phyloP scores from a whole-genome alignment of 2,888 invertebrate species.

The Andricus quercusramuli region DNA sequence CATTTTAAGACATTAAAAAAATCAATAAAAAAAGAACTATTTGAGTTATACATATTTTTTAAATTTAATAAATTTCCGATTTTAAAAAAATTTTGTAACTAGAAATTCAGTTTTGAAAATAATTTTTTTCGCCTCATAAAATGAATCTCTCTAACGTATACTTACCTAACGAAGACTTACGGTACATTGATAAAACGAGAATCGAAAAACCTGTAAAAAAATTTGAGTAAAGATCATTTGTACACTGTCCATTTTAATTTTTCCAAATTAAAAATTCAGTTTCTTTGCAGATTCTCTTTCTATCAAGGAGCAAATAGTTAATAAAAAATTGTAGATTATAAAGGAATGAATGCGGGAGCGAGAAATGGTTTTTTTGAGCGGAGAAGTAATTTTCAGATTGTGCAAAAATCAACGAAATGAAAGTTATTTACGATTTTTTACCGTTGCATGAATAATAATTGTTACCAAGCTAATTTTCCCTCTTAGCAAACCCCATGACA shows the following conservation, averaged over 20 bases:
- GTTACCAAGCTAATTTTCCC: not conserved
- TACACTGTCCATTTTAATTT: not conserved
- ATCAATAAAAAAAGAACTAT: no score
- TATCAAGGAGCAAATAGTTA: constrained; percentile 12
- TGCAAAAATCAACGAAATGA: constrained; percentile 8
- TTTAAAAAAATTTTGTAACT: no score
- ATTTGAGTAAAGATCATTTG: no score
- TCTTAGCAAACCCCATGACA: not conserved
- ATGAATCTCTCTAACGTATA: not conserved
- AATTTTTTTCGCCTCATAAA: no score
- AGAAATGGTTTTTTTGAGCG: not conserved
- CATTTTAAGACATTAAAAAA: no score
- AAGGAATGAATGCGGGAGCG: constrained; percentile 1
- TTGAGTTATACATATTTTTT: no score
- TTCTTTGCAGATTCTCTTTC: not conserved
- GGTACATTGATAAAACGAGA: not conserved
- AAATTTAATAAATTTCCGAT: no score
- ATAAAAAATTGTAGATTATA: constrained; percentile 27
- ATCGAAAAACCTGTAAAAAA: not conserved
- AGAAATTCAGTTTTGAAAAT: no score
- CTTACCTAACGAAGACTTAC: not conserved
- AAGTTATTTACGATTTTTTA: constrained; percentile 13
- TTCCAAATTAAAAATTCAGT: not conserved
- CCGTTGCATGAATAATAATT: not conserved
- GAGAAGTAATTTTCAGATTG: constrained; percentile 4